Evolutionary conservation across 2,797 vertebrate genomes (phyloP), one percentile per base, ranked within the genome.

Genomic region (Eupleurogrammus muticus): DNA sequence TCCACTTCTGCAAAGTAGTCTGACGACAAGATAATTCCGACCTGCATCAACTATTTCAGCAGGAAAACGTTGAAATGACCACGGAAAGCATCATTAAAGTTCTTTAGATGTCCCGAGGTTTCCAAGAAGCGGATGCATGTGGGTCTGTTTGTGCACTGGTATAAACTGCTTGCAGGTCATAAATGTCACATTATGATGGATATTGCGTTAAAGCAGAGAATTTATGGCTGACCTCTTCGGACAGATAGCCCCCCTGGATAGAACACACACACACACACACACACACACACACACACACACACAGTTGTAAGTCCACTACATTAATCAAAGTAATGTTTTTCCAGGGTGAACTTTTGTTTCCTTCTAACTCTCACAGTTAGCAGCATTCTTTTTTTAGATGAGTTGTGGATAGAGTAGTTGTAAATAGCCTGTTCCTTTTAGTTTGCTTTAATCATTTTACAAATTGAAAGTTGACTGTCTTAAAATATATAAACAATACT

Each of bases 111-210:
- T 61, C 44, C 19, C 35, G 48, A 61, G 63, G 86, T 86, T 87
- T 77, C 90, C 24, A 62, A 77, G 92, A 52, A 88, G 84, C 81
- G 5, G n/a, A 73, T 60, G 73, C 60, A 89, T 83, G 72, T 46
- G 13, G 60, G 47, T 78, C 63, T 80, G 24, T 73, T 67, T 77
- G 62, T n/a, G 47, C 61, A 54, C 74, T 71, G 42, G 28, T 28
- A 48, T 55, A 79, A 66, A 59, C 75, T 50, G 59, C 48, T 36
- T 9, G 10, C 16, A 50, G 60, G 82, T 79, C 80, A 75, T 93
- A 91, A 92, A 93, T 66, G 66, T 77, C 76, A 61, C 51, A 71
- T 77, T 73, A 67, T 83, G 77, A 83, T 63, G 58, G 71, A 80
- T 83, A 74, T 83, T 80, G 72, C 66, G 64, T 58, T 35, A 48